A percentile compares a stretch with the other conserved stretches of the same genome.
These are phyloP conservation scores for Drosophila falleni DNA, from an alignment of 2,888 invertebrate genomes.

Conservation along the genomic window DNA sequence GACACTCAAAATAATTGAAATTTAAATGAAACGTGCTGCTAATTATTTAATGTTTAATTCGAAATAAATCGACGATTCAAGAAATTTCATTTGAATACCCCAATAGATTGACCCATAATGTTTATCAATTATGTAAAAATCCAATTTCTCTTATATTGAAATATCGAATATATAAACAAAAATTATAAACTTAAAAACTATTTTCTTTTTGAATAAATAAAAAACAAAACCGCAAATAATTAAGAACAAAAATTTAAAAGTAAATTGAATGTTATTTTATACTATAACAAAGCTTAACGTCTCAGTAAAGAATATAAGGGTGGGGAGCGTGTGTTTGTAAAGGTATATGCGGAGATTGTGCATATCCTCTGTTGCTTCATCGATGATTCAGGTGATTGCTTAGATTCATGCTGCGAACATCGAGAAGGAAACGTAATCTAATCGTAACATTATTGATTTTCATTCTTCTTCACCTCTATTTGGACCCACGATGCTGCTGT, in stretches of 20 bases:
- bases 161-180: not conserved
- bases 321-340: constrained; percentile 3
- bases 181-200: not conserved
- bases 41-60: not conserved
- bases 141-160: not conserved
- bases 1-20: not conserved
- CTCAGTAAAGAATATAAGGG: not conserved
- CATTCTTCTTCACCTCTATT: constrained; percentile 25
- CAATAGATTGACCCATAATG: not conserved
- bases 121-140: not conserved
- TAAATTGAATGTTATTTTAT: not conserved
- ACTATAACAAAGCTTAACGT: not conserved
- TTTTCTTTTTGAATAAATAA: not conserved
- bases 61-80: not conserved
- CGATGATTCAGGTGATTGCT: constrained; percentile 14
- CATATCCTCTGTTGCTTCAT: constrained; percentile 30
- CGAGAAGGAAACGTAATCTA: constrained; percentile 21
- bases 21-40: not conserved
- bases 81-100: not conserved
- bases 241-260: not conserved
- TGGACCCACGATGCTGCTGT: constrained; percentile 54
- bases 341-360: constrained; percentile 7
- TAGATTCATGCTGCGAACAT: constrained; percentile 17
- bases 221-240: not conserved
- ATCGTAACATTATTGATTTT: constrained; percentile 11